phyloP scores from a whole-genome alignment of 2,113 vertebrate genomes.

The Daubentonia madagascariensis region DNA sequence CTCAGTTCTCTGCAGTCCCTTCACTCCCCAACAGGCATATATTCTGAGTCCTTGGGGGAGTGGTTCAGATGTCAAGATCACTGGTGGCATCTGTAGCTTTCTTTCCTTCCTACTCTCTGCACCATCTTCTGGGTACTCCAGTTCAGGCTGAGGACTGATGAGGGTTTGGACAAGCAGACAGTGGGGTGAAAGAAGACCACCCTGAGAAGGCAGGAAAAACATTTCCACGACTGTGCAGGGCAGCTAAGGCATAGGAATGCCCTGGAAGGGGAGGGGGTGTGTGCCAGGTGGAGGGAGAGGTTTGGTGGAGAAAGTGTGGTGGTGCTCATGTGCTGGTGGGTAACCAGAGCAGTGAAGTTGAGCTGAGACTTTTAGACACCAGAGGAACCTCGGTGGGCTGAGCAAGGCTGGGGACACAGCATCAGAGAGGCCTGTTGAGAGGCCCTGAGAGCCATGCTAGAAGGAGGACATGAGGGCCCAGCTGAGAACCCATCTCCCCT shows the following conservation, averaged over 20 bases:
- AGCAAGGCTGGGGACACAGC: background rate
- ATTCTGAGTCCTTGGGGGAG: background rate
- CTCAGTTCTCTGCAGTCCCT: background rate
- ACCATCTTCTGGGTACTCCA: background rate
- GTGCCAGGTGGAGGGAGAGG: accelerated
- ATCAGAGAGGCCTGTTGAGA: background rate
- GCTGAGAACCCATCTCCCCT: background rate
- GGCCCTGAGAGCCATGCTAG: background rate
- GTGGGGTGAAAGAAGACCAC: background rate
- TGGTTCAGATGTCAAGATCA: background rate
- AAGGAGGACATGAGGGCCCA: background rate
- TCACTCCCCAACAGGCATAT: accelerated
- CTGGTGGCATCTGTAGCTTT: background rate
- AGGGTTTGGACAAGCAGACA: background rate
- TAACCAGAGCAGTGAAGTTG: background rate
- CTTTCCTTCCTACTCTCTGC: background rate
- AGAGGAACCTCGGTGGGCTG: background rate
- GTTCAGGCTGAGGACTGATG: background rate
- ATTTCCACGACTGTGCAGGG: accelerated
- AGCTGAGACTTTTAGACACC: background rate
- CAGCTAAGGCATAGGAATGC: accelerated
- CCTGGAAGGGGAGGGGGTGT: accelerated
- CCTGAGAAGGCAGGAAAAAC: background rate
- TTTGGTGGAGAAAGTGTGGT: accelerated
- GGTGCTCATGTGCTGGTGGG: background rate